These are phyloP conservation scores for Napeogenes inachia DNA, from an alignment of 2,888 invertebrate species.

Conservation along the genomic window DNA sequence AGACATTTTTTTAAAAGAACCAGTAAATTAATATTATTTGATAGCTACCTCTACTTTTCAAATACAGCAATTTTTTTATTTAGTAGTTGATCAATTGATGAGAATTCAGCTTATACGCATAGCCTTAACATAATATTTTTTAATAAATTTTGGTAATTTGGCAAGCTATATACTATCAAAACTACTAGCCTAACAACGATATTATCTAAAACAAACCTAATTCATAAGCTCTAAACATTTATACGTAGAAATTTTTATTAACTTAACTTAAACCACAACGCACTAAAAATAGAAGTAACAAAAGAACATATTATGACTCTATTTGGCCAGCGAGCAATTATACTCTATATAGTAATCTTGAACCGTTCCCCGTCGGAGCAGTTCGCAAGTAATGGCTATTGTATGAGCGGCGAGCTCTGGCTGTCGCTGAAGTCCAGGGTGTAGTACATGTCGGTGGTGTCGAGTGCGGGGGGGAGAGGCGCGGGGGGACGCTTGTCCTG, in stretches of 20 bases:
- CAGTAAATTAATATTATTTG: no score
- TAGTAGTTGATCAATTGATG: no score
- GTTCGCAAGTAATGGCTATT: slow-evolving; percentile 77
- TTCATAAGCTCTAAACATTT: not conserved
- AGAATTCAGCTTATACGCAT: no score
- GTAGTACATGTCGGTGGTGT: slow-evolving; percentile 86
- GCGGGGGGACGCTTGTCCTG: slow-evolving; percentile 72
- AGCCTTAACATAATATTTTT: not conserved
- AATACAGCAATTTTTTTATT: no score
- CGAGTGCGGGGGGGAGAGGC: slow-evolving; percentile 69
- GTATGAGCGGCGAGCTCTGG: slow-evolving; percentile 85
- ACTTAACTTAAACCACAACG: not conserved
- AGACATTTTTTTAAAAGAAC: no score
- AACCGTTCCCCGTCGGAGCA: slow-evolving; percentile 73
- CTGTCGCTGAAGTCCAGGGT: slow-evolving; percentile 87
- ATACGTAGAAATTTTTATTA: not conserved
- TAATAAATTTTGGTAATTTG: not conserved
- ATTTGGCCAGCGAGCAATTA: not conserved
- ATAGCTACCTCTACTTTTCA: no score
- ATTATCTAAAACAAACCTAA: not conserved
- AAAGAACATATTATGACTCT: not conserved
- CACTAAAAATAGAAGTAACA: not conserved
- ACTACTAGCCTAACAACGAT: not conserved
- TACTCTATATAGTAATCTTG: slow-evolving; percentile 61
- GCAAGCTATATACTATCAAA: not conserved